Conservation (phyloP, 1,140 invertebrate species). For the Monomorium pharaonis region DNA sequence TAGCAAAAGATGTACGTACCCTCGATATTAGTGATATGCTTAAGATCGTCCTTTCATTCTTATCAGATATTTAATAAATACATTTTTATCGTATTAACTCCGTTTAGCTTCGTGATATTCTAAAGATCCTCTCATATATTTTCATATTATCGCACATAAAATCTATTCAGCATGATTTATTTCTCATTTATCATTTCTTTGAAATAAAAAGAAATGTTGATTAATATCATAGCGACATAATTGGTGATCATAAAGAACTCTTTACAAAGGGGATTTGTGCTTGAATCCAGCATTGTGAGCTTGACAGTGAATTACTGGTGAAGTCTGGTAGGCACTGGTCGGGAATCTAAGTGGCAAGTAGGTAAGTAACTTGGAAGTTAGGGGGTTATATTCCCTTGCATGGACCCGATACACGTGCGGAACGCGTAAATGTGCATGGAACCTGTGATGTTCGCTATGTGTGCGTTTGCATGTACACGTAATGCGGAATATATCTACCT, state of each 20-base stretch:
- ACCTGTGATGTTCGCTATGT: slow-evolving; percentile 56
- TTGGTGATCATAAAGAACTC: slow-evolving; percentile 38
- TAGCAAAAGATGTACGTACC: slow-evolving; percentile 59
- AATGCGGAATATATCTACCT: slow-evolving; percentile 66
- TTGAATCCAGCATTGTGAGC: slow-evolving; percentile 67
- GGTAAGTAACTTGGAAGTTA: slow-evolving; percentile 82
- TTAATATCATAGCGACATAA: slow-evolving; percentile 22
- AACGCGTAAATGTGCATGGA: slow-evolving; percentile 58
- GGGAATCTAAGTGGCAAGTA: slow-evolving; percentile 81
- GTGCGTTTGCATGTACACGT: slow-evolving; percentile 70
- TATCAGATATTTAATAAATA: neutral
- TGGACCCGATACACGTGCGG: slow-evolving; percentile 57
- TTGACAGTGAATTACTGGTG: slow-evolving; percentile 77
- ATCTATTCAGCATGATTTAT: neutral
- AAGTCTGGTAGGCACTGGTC: slow-evolving; percentile 53
- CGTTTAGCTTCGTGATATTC: neutral
- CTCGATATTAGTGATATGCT: neutral
- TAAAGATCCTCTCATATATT: neutral
- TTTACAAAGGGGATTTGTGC: slow-evolving; percentile 11
- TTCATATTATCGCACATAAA: neutral
- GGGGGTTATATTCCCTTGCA: slow-evolving; percentile 67
- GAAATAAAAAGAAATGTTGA: neutral
- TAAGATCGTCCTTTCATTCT: neutral
- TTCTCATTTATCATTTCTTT: neutral
- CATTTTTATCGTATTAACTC: neutral